Evolutionary conservation across 2,888 invertebrate species (phyloP).

Genomic region (Drosophila incognita): DNA sequence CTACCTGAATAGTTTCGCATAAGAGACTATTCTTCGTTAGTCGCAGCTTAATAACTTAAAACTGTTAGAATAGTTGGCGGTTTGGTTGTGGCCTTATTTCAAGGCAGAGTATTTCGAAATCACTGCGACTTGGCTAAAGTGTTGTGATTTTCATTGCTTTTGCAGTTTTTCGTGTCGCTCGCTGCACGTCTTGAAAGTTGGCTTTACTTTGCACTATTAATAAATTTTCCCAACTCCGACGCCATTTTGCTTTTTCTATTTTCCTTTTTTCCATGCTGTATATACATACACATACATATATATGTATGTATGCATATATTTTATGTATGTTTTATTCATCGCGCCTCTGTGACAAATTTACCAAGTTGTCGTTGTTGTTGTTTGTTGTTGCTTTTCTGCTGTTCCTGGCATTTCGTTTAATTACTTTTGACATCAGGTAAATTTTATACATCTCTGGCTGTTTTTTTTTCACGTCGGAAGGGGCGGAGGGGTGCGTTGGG

Average conservation of each 20-base stretch:
- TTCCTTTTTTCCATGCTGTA: constrained; percentile 7
- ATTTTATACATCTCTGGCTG: constrained; percentile 54
- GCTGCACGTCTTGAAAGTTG: constrained; percentile 31
- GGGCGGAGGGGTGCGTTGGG: not conserved
- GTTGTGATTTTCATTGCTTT: not conserved
- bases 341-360: constrained; percentile 36
- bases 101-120: constrained; percentile 18
- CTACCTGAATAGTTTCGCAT: not conserved
- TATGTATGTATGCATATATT: not conserved
- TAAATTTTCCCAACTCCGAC: constrained; percentile 44
- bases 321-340: constrained; percentile 14
- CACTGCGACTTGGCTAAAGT: not conserved
- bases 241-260: constrained; percentile 42
- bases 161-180: constrained; percentile 13
- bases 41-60: not conserved
- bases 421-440: constrained; percentile 78
- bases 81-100: not conserved
- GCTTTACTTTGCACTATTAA: constrained; percentile 42
- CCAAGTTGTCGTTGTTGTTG: constrained; percentile 9
- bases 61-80: not conserved
- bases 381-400: constrained; percentile 32
- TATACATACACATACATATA: not conserved
- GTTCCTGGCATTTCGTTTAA: constrained; percentile 74
- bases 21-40: not conserved
- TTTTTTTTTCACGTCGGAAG: constrained; percentile 18